Evolutionary conservation across 2,888 invertebrate species (phyloP), one percentile per base, ranked within the genome.

Genomic region (Chromoteleia sp.): DNA sequence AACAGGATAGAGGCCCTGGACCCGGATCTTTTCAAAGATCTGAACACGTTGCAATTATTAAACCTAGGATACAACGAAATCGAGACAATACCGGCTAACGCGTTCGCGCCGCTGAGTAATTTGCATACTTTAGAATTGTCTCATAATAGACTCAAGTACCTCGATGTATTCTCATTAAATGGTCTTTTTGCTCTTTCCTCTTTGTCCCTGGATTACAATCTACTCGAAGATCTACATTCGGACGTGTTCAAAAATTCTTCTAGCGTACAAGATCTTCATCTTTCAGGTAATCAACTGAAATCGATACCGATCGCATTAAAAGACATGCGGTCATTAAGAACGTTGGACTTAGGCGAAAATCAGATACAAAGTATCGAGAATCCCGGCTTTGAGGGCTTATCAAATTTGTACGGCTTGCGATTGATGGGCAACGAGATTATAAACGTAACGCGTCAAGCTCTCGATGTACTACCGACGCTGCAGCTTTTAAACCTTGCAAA

Each of bases 271-370:
- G 98, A 98, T 92, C 93, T 98, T 86, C 97, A 97, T 93, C 93
- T 98, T 89, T 97, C 97, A 92, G 96, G 96, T 79, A 98, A 98
- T 92, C 94, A 95, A 88, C 93, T 98, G 87, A 95, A 95, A 89
- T 94, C 94, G 86, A 95, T 97, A 86, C 98, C 98, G 48, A 92
- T 95, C 87, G 97, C 97, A 19, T 92, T 98, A 79, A 94, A 95
- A 90, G 96, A 97, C 92, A 96, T 98, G 96, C 94, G 96, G 84
- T 93, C 97, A 88, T 93, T 98, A 88, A 94, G 96, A 90, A 97
- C 97, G 56, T 95, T 99, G 81, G 97, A 98, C 93, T 93, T 99
- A 85, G 98, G 97, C 73, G 97, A 98, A 92, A 99, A 99, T 93
- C 94, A 95, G 91, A 96, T 99, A 90, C 94, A 94, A 70, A 94